Evolutionary conservation across 2,888 invertebrate species (phyloP).

Genomic region (Slavum lentiscoides): DNA sequence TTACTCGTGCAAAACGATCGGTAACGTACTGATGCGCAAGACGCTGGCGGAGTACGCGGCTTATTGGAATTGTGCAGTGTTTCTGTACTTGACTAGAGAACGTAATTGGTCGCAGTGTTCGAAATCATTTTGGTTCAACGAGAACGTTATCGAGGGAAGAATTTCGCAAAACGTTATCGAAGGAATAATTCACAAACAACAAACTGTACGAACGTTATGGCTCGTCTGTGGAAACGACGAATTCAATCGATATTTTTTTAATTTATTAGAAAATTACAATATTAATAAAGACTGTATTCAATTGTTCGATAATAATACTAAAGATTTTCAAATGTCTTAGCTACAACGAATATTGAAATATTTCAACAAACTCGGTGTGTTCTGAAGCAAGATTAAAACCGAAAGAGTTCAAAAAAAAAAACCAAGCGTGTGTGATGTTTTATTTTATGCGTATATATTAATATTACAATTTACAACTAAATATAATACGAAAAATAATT

Average conservation of each 20-base stretch:
- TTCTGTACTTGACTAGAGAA: constrained; percentile 60
- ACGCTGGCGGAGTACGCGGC: constrained; percentile 65
- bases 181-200: background rate
- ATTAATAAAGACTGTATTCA: constrained; percentile 10
- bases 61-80: constrained; percentile 77
- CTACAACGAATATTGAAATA: background rate
- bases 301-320: constrained; percentile 19
- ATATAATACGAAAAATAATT: too few relatives aligned
- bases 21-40: constrained; percentile 67
- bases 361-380: too few relatives aligned
- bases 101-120: constrained; percentile 19
- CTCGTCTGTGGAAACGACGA: constrained; percentile 30
- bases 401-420: too few relatives aligned
- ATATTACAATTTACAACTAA: too few relatives aligned
- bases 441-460: too few relatives aligned
- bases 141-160: constrained; percentile 21
- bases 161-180: background rate
- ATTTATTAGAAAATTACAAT: background rate
- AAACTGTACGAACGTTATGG: constrained; percentile 17
- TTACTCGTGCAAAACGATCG: constrained; percentile 66
- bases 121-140: constrained; percentile 30
- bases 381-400: too few relatives aligned
- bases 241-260: constrained; percentile 8
- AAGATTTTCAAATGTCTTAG: background rate
- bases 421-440: too few relatives aligned